Evolutionary conservation across 2,888 invertebrate species (phyloP).

Genomic region (Palloptera scutellata): DNA sequence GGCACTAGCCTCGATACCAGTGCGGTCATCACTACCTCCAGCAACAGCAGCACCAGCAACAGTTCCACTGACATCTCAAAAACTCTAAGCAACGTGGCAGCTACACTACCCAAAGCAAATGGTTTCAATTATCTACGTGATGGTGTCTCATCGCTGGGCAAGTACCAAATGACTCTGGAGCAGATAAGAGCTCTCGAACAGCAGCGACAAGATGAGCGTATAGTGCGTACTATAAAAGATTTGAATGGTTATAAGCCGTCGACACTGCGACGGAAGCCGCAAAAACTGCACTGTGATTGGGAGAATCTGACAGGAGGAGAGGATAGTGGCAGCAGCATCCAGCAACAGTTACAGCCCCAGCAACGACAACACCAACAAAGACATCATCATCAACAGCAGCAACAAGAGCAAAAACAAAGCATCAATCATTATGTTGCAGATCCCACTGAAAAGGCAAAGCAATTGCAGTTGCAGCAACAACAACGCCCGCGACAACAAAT

Average conservation of each 20-base stretch:
- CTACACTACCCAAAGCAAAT: slow-evolving; percentile 36
- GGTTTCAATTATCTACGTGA: slow-evolving; percentile 52
- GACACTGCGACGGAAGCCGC: slow-evolving; percentile 68
- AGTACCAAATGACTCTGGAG: slow-evolving; percentile 69
- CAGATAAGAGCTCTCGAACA: slow-evolving; percentile 67
- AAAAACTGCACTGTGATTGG: slow-evolving; percentile 69
- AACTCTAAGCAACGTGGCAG: slow-evolving; percentile 11
- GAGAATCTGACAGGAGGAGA: slow-evolving; percentile 60
- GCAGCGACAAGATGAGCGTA: slow-evolving; percentile 57
- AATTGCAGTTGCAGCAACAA: slow-evolving; percentile 40
- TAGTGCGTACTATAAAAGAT: slow-evolving; percentile 70
- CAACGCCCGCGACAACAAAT: slow-evolving; percentile 58
- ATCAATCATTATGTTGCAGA: slow-evolving; percentile 57
- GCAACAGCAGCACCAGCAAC: slow-evolving; percentile 7
- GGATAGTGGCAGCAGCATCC: slow-evolving; percentile 14
- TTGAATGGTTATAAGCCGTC: slow-evolving; percentile 72
- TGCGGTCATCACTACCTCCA: slow-evolving; percentile 16
- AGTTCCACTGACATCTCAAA: slow-evolving; percentile 2
- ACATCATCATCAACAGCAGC: slow-evolving; percentile 6
- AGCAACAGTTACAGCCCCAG: background rate
- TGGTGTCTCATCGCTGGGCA: slow-evolving; percentile 66
- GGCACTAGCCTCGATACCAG: slow-evolving; percentile 11
- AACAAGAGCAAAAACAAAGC: slow-evolving; percentile 19
- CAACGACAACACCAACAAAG: slow-evolving; percentile 9
- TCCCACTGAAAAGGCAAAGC: slow-evolving; percentile 41